Conservation (phyloP, 2,888 invertebrate genomes). For the Muschampia staudingeri region DNA sequence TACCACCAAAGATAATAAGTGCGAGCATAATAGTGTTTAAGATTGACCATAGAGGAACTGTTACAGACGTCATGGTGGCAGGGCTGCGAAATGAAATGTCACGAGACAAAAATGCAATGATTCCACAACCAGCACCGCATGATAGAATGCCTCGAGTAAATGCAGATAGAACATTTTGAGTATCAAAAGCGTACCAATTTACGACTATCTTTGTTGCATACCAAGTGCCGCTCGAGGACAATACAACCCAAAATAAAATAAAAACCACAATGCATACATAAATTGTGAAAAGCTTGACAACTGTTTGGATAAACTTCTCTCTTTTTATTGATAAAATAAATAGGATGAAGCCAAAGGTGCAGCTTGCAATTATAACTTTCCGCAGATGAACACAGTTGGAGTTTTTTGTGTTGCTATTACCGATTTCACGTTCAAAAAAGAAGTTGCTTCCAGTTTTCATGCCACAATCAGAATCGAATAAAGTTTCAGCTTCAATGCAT, state of each 20-base stretch:
- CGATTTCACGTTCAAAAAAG: conserved; percentile 84
- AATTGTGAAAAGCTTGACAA: conserved; percentile 72
- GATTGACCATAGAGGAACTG: conserved; percentile 75
- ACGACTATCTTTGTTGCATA: conserved; percentile 74
- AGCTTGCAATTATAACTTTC: conserved; percentile 76
- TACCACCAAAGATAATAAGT: conserved; percentile 80
- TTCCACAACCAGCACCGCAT: conserved; percentile 80
- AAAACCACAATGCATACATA: conserved; percentile 76
- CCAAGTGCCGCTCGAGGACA: conserved; percentile 84
- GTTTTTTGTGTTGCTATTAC: conserved; percentile 73
- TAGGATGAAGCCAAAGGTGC: conserved; percentile 71
- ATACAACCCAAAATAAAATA: conserved; percentile 78
- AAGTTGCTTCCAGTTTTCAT: conserved; percentile 83
- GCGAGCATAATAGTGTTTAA: conserved; percentile 75
- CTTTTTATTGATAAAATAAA: conserved; percentile 80
- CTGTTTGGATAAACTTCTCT: conserved; percentile 75
- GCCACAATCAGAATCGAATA: conserved; percentile 83
- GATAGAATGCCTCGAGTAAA: conserved; percentile 76
- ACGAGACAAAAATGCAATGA: conserved; percentile 78
- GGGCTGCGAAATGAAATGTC: conserved; percentile 84
- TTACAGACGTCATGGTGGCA: conserved; percentile 83
- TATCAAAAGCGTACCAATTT: conserved; percentile 72
- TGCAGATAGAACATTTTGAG: conserved; percentile 71
- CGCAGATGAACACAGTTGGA: conserved; percentile 75
- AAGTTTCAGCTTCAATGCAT: conserved; percentile 81